Evolutionary conservation across 1,140 invertebrate genomes (phyloP).

Genomic region (Periplaneta americana): DNA sequence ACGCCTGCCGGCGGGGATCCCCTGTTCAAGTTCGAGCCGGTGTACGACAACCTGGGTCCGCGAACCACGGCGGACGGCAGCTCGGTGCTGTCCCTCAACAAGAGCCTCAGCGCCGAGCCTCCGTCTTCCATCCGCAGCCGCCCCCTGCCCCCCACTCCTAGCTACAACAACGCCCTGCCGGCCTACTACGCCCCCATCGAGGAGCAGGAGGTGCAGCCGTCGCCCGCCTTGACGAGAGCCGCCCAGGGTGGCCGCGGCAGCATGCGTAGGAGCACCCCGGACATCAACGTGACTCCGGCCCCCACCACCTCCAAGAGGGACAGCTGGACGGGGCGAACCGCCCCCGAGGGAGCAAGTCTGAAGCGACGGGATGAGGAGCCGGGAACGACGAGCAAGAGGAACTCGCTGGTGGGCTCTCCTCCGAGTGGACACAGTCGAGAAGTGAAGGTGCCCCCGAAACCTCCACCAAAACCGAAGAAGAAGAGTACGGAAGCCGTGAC

Average conservation of each 20-base stretch:
- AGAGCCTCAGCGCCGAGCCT: slow-evolving; percentile 34
- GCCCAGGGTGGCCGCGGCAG: slow-evolving; percentile 25
- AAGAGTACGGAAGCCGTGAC: slow-evolving; percentile 47
- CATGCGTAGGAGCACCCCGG: slow-evolving; percentile 24
- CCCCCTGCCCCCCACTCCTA: slow-evolving; percentile 50
- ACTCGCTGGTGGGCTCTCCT: neutral
- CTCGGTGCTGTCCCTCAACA: slow-evolving; percentile 69
- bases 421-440: slow-evolving; percentile 25
- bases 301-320: neutral
- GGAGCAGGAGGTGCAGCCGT: slow-evolving; percentile 48
- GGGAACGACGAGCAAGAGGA: neutral
- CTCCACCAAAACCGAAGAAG: slow-evolving; percentile 75
- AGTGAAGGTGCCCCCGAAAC: slow-evolving; percentile 68
- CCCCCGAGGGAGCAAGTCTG: slow-evolving; percentile 16
- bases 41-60: slow-evolving; percentile 78
- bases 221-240: slow-evolving; percentile 38
- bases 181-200: slow-evolving; percentile 57
- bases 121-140: slow-evolving; percentile 42
- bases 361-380: slow-evolving; percentile 20
- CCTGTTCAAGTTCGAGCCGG: slow-evolving; percentile 50
- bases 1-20: slow-evolving; percentile 33
- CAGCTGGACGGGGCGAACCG: neutral
- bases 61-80: slow-evolving; percentile 81
- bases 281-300: slow-evolving; percentile 20
- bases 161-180: slow-evolving; percentile 37